phyloP scores from a whole-genome alignment of 2,797 vertebrate genomes.

The Paramormyrops hopkinsi region DNA sequence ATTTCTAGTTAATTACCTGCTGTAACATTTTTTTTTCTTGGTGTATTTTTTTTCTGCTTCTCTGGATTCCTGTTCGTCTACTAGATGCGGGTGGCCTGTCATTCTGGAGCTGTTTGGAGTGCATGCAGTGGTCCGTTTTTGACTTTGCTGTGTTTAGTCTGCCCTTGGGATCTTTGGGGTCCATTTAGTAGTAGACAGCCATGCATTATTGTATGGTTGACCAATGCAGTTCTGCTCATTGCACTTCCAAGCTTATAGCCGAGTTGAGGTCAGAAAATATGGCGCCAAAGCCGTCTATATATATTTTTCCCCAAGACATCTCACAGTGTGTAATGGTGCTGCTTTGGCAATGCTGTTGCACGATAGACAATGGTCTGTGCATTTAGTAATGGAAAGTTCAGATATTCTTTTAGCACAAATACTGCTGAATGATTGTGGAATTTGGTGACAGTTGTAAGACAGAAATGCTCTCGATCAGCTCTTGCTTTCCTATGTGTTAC shows the following conservation, averaged over 20 bases:
- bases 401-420: background rate
- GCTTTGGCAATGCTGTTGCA: background rate
- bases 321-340: background rate
- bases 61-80: background rate
- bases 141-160: constrained; percentile 15
- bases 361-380: background rate
- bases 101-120: background rate
- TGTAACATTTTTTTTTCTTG: background rate
- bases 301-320: background rate
- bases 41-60: background rate
- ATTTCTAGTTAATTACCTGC: constrained; percentile 8
- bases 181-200: constrained; percentile 8
- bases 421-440: background rate
- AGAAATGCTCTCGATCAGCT: background rate
- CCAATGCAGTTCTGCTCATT: constrained; percentile 10
- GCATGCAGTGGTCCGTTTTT: background rate
- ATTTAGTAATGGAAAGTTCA: background rate
- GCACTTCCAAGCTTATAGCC: constrained; percentile 1
- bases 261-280: constrained; percentile 5
- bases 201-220: background rate
- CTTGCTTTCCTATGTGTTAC: background rate
- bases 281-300: background rate
- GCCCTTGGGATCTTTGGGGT: background rate
- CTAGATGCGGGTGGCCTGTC: constrained; percentile 9
- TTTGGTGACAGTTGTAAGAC: background rate